Percentiles rank a stretch among this genome's conserved stretches.
These are phyloP conservation scores for Cygnus atratus DNA, from an alignment of 2,113 vertebrate species.

Conservation along the genomic window DNA sequence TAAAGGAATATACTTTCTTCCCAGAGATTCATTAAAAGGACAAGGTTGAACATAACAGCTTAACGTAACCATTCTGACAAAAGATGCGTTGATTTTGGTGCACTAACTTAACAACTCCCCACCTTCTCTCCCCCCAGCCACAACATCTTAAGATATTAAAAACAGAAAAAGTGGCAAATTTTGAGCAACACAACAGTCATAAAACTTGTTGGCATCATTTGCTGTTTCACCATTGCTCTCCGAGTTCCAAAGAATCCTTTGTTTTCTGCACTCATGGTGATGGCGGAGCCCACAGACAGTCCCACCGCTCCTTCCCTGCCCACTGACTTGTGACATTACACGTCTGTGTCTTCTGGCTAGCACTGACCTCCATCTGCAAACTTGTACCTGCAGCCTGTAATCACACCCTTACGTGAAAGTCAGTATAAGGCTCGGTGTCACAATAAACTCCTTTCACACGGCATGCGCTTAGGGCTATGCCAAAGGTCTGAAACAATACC, in stretches of 20 bases:
- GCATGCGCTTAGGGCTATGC: fast-evolving
- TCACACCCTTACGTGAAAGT: neutral
- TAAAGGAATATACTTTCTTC: neutral
- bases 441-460: neutral
- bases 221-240: neutral
- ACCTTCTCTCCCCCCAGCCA: neutral
- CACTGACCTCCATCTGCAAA: neutral
- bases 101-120: neutral
- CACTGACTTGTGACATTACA: neutral
- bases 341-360: neutral
- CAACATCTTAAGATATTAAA: neutral
- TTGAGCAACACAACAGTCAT: neutral
- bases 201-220: neutral
- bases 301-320: neutral
- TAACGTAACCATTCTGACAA: neutral
- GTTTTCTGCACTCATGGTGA: neutral
- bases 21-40: neutral
- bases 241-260: neutral
- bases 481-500: neutral
- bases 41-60: fast-evolving
- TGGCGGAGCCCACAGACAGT: neutral
- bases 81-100: neutral
- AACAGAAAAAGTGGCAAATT: neutral
- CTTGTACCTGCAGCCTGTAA: neutral
- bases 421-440: neutral